Evolutionary conservation across 2,797 vertebrate species (phyloP).

Genomic region (Limnodromus scolopaceus): DNA sequence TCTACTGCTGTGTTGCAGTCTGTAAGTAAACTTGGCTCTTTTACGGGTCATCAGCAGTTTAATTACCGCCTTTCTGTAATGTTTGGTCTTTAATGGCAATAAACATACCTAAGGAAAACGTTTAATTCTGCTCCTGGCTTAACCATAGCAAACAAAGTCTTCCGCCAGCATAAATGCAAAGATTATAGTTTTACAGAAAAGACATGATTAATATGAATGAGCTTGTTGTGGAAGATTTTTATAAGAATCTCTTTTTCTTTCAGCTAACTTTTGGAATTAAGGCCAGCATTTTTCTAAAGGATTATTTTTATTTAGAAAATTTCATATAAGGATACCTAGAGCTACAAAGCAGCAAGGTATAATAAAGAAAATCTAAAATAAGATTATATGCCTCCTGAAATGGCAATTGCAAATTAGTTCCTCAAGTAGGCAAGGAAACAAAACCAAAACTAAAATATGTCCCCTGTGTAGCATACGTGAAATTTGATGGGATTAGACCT

Average conservation of each 20-base stretch:
- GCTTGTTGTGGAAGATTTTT: not conserved
- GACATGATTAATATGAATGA: conserved; percentile 5
- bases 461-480: not conserved
- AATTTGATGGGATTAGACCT: conserved; percentile 52
- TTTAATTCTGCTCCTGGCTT: not conserved
- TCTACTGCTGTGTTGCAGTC: conserved; percentile 48
- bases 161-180: conserved; percentile 47
- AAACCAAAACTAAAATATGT: not conserved
- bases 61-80: conserved; percentile 39
- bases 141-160: not conserved
- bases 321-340: not conserved
- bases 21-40: conserved; percentile 70
- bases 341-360: not conserved
- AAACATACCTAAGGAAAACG: not conserved
- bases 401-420: not conserved
- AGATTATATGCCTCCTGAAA: not conserved
- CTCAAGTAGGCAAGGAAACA: not conserved
- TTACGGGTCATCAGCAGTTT: conserved; percentile 53
- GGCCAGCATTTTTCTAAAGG: not conserved
- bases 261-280: not conserved
- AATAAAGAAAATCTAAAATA: not conserved
- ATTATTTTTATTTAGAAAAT: not conserved
- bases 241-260: not conserved
- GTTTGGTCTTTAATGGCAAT: not conserved
- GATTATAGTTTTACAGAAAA: conserved; percentile 55